These are phyloP conservation scores for Thelaira solivaga DNA, from an alignment of 2,888 invertebrate genomes.

Conservation along the genomic window DNA sequence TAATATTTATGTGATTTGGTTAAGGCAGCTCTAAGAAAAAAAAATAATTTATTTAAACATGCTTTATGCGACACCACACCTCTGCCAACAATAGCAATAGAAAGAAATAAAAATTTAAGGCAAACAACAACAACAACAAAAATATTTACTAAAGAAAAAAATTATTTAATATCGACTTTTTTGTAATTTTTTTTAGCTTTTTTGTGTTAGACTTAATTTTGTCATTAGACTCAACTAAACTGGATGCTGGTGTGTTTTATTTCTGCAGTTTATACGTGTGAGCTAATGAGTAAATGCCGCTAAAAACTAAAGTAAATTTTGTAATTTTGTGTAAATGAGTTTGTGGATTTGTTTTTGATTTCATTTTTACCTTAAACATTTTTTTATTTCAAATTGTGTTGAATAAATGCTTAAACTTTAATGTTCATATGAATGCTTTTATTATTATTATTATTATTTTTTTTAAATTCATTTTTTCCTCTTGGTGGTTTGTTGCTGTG, in stretches of 20 bases:
- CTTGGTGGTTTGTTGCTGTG: neutral
- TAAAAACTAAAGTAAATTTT: constrained; percentile 5
- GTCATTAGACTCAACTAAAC: too few relatives aligned
- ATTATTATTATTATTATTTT: neutral
- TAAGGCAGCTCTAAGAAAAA: constrained; percentile 42
- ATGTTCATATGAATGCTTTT: neutral
- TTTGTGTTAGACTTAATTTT: too few relatives aligned
- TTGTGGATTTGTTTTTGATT: too few relatives aligned
- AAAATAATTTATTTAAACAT: constrained; percentile 25
- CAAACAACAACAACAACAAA: neutral
- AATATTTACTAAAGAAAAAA: constrained; percentile 47
- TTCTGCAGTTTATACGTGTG: too few relatives aligned
- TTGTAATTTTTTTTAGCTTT: too few relatives aligned
- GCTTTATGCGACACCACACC: constrained; percentile 49
- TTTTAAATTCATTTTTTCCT: too few relatives aligned
- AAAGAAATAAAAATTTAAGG: neutral
- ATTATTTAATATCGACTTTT: too few relatives aligned
- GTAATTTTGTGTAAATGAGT: too few relatives aligned
- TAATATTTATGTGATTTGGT: neutral
- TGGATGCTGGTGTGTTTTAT: too few relatives aligned
- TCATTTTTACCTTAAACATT: too few relatives aligned
- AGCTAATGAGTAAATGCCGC: too few relatives aligned
- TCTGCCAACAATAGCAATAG: constrained; percentile 31
- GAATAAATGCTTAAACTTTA: neutral
- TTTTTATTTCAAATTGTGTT: neutral